phyloP scores from a whole-genome alignment of 2,888 invertebrate genomes.

The Parnassius mnemosyne region DNA sequence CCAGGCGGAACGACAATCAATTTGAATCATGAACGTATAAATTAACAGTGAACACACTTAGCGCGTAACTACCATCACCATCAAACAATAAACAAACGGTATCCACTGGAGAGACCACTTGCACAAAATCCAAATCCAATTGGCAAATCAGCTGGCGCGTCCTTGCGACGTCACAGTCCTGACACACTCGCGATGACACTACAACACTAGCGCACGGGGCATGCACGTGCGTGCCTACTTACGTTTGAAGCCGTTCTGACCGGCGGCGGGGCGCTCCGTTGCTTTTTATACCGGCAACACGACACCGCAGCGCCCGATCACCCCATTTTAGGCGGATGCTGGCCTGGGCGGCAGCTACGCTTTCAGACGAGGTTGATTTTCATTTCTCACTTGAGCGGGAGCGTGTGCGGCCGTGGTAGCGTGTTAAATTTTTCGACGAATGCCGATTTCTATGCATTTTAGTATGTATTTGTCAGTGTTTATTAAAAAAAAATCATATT shows the following conservation, averaged over 20 bases:
- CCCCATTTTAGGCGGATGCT: conserved; percentile 80
- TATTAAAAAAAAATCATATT: conserved; percentile 15
- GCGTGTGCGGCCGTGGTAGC: conserved; percentile 27
- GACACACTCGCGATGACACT: conserved; percentile 52
- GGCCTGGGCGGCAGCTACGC: conserved; percentile 63
- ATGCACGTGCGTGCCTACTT: conserved; percentile 82
- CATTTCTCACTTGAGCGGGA: conserved; percentile 74
- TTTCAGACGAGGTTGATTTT: conserved; percentile 77
- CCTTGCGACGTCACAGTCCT: conserved; percentile 53
- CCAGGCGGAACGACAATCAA: conserved; percentile 18
- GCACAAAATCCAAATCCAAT: conserved; percentile 65
- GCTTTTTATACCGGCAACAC: conserved; percentile 91
- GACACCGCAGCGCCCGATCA: conserved; percentile 82
- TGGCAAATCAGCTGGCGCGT: conserved; percentile 58
- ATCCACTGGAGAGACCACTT: conserved; percentile 50
- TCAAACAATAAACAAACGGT: conserved; percentile 38
- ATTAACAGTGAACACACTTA: conserved; percentile 9
- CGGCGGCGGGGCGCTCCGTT: conserved; percentile 85
- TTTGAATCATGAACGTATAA: conserved; percentile 4
- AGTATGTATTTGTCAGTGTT: conserved; percentile 18
- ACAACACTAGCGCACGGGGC: conserved; percentile 53
- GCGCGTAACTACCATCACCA: conserved; percentile 38
- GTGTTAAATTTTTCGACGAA: conserved; percentile 9
- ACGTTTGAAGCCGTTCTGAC: conserved; percentile 99
- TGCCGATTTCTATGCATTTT: neutral